These are phyloP conservation scores for Cenopis cana DNA, from an alignment of 2,888 invertebrate species.

Conservation along the genomic window DNA sequence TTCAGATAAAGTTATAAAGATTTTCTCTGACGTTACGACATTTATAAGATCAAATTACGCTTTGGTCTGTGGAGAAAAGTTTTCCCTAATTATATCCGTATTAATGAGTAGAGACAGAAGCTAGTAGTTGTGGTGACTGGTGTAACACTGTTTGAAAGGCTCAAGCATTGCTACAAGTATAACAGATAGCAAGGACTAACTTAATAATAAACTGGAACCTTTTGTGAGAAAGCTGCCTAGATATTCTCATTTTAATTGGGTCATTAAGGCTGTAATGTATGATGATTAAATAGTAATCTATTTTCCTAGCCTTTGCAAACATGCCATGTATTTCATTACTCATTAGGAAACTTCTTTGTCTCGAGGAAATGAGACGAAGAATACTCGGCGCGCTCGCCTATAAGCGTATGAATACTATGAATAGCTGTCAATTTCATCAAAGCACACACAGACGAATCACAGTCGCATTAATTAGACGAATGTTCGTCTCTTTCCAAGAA, in stretches of 20 bases:
- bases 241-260: not conserved
- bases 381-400: not conserved
- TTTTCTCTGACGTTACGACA: too few relatives aligned
- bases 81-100: not conserved
- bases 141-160: too few relatives aligned
- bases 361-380: not conserved
- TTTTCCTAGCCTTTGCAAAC: not conserved
- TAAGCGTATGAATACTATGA: not conserved
- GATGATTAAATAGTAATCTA: not conserved
- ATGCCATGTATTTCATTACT: too few relatives aligned
- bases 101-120: not conserved
- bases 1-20: too few relatives aligned
- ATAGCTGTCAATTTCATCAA: not conserved
- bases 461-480: conserved; percentile 6
- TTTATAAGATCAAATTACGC: too few relatives aligned
- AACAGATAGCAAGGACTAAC: not conserved
- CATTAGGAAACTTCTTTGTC: not conserved
- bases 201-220: not conserved
- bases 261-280: not conserved
- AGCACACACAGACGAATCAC: too few relatives aligned
- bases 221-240: not conserved
- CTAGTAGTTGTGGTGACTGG: too few relatives aligned
- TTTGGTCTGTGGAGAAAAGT: too few relatives aligned
- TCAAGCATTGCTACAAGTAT: not conserved
- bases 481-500: not conserved